Percentiles rank a stretch among this genome's conserved stretches.
phyloP scores from a whole-genome alignment of 2,888 invertebrate genomes.

The Polydrusus cervinus region DNA sequence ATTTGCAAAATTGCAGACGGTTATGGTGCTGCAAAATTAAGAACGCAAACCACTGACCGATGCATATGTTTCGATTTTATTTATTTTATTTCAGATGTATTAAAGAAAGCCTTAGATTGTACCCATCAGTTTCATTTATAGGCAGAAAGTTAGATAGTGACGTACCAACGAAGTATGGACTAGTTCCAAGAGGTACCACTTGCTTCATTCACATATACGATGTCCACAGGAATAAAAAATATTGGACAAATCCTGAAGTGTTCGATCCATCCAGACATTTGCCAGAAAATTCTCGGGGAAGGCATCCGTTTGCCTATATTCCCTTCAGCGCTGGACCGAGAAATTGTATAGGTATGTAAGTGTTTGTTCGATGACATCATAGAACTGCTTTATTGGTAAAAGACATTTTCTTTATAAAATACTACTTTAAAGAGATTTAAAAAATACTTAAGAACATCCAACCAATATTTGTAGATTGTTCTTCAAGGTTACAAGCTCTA shows the following conservation, averaged over 20 bases:
- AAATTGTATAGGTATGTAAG: conserved; percentile 78
- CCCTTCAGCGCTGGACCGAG: conserved; percentile 82
- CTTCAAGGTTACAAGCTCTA: no score
- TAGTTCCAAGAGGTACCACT: conserved; percentile 73
- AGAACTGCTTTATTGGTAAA: neutral
- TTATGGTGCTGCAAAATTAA: no score
- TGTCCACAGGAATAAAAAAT: conserved; percentile 77
- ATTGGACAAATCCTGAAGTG: conserved; percentile 78
- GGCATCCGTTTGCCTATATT: conserved; percentile 79
- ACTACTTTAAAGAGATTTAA: no score
- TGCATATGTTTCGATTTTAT: no score
- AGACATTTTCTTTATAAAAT: no score
- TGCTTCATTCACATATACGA: conserved; percentile 77
- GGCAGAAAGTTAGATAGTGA: conserved; percentile 62
- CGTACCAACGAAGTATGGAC: conserved; percentile 58
- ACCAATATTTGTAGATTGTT: no score
- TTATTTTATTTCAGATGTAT: conserved; percentile 60
- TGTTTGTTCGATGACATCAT: neutral
- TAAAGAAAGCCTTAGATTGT: conserved; percentile 68
- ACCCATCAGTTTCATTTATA: conserved; percentile 69
- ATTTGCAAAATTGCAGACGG: no score
- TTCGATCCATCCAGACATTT: conserved; percentile 84
- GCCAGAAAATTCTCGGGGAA: conserved; percentile 73
- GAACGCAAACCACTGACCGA: no score
- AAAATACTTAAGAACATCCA: no score